phyloP scores from a whole-genome alignment of 2,888 invertebrate genomes.

The Orchestes rusci region DNA sequence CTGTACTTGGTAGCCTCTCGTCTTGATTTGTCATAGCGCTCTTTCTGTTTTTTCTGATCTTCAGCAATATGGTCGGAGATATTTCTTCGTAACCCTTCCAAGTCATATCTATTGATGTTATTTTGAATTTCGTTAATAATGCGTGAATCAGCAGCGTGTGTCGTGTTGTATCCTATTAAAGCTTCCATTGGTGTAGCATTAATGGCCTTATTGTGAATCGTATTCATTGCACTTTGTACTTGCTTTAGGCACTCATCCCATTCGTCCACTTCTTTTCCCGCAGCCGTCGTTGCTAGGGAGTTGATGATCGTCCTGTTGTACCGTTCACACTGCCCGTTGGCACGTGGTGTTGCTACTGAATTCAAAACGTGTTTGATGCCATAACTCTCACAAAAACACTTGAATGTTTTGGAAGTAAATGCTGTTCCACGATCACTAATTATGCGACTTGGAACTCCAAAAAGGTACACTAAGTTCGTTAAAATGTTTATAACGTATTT shows the following conservation, averaged over 20 bases:
- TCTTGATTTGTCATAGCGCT: no score
- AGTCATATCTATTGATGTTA: no score
- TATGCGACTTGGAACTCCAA: no score
- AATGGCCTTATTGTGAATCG: constrained; percentile 19
- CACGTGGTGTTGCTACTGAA: constrained; percentile 3
- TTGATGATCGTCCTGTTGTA: constrained; percentile 14
- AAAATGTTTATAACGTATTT: constrained; percentile 10
- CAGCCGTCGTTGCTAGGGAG: constrained; percentile 10
- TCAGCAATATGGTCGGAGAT: not conserved
- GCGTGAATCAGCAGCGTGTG: not conserved
- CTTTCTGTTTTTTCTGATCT: constrained; percentile 16
- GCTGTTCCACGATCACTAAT: constrained; percentile 13
- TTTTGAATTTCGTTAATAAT: not conserved
- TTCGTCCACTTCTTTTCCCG: constrained; percentile 14
- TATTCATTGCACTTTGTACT: constrained; percentile 26
- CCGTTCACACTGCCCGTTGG: constrained; percentile 19
- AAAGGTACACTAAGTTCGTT: no score
- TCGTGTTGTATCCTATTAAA: not conserved
- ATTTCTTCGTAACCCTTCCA: no score
- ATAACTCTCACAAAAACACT: constrained; percentile 11
- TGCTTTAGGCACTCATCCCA: constrained; percentile 11
- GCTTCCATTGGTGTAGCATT: constrained; percentile 22
- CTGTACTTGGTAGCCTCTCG: no score
- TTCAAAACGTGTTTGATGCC: constrained; percentile 16
- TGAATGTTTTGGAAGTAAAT: constrained; percentile 14